A percentile compares a stretch with the other conserved stretches of the same genome.
Conservation (phyloP, 2,113 vertebrate genomes). For the Tetrax tetrax region DNA sequence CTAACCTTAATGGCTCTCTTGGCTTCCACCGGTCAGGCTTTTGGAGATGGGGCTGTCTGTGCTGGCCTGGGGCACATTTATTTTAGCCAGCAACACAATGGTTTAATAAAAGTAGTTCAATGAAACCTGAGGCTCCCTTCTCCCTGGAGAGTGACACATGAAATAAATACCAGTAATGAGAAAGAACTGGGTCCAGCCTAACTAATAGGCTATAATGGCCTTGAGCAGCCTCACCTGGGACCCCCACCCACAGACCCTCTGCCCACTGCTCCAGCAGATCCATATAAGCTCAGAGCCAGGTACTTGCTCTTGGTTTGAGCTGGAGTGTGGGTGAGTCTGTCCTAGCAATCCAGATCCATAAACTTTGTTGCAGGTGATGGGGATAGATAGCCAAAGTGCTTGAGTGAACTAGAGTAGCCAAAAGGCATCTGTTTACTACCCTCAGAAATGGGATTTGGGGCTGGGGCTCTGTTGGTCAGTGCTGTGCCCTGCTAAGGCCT, state of each 20-base stretch:
- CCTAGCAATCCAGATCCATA: rapidly evolving
- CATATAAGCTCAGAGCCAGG: background rate
- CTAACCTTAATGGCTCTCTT: background rate
- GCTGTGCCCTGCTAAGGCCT: background rate
- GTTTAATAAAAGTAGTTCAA: background rate
- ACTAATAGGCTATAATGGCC: background rate
- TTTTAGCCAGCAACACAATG: background rate
- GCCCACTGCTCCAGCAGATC: background rate
- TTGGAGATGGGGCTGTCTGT: background rate
- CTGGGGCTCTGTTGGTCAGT: background rate
- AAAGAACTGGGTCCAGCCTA: background rate
- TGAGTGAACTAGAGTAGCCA: background rate
- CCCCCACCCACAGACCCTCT: no score
- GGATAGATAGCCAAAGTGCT: background rate
- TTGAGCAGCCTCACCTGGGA: background rate
- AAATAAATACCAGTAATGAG: background rate
- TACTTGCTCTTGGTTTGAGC: background rate
- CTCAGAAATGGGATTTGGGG: background rate
- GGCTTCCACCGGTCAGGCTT: background rate
- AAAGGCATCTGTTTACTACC: background rate
- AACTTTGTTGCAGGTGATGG: background rate
- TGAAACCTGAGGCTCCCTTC: background rate
- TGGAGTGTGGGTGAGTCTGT: background rate
- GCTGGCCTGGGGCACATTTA: background rate
- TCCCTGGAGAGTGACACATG: background rate